Base-by-base conservation (phyloP, 2,888 invertebrate genomes). In the Epiblema foenella region DNA sequence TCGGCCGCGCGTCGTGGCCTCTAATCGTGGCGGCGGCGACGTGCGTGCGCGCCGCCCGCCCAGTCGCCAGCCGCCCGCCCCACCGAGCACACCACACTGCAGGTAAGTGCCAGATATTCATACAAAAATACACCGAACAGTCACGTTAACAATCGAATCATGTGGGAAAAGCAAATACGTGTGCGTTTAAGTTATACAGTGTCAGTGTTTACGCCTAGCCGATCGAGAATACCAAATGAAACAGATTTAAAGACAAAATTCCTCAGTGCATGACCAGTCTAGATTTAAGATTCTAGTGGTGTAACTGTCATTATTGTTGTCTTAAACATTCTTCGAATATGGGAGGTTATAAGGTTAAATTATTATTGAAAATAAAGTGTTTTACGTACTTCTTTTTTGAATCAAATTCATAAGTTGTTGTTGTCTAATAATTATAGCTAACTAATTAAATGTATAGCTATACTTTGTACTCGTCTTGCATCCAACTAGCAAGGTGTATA, bases 61-160 rank as follows among this genome's bases (percentile, higher is more conserved):
- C 92, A 92, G 92, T 92, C 89, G 81, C 78, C 87, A 81, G 83
- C 90, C 88, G 90, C 89, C 92, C 93, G 93, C 93, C 92, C 84
- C 76, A 76, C 85, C 77, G 83, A 85, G 85, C 88, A 86, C 89
- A 85, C 85, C 83, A 83, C 78, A 76, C 77, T 78, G 70, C 83
- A 86, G 90, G 90, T 90, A 75, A 89, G 90, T 83, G 73, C 10
- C 8, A 60, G n/a, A 24, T 24, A 24, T 56, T 15, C 66, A 62
- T 62, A 71, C 54, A 49, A 66, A 71, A 67, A 71, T 62, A 71
- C 59, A 54, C 58, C 57, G 29, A 17, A 10, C 46, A 54, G 46
- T 60, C 65, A 58, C 63, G 52, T 68, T 59, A 33, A 69, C 39
- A 12, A 60, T 12, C 42, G 20, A 29, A 8, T 62, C 49, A 63